These are phyloP conservation scores for Urocolius indicus DNA, from an alignment of 2,113 vertebrate species.

Conservation along the genomic window DNA sequence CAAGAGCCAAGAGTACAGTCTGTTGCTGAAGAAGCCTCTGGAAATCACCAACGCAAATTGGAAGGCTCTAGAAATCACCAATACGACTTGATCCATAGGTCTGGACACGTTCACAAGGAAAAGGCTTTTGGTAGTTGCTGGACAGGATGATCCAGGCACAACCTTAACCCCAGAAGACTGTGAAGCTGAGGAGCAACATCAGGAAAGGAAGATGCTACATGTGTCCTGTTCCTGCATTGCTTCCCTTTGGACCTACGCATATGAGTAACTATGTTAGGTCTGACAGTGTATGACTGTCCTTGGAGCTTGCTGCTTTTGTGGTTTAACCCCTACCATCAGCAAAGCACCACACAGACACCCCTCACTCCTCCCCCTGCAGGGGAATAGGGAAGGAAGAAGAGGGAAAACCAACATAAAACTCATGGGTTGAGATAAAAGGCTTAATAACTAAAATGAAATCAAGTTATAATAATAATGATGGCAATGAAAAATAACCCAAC, in stretches of 20 bases:
- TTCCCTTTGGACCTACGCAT: background rate
- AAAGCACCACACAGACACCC: too few relatives aligned
- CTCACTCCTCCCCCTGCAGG: too few relatives aligned
- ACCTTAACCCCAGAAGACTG: background rate
- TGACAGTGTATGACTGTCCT: background rate
- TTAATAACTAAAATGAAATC: too few relatives aligned
- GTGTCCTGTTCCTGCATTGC: accelerated
- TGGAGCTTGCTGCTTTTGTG: background rate
- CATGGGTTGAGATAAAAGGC: too few relatives aligned
- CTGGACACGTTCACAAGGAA: accelerated
- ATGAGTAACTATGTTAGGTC: background rate
- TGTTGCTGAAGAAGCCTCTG: background rate
- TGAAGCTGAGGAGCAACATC: background rate
- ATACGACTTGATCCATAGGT: background rate
- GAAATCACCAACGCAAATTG: background rate
- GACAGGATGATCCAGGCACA: background rate
- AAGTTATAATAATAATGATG: too few relatives aligned
- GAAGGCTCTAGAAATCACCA: background rate
- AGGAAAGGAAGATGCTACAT: accelerated
- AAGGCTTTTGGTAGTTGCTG: background rate
- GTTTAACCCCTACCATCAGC: too few relatives aligned
- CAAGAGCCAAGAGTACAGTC: background rate
- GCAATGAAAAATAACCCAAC: too few relatives aligned
- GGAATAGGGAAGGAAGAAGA: too few relatives aligned
- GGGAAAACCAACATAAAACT: too few relatives aligned